Evolutionary conservation across 2,888 invertebrate genomes (phyloP), one percentile per base, ranked within the genome.

Genomic region (Malthinus flaveolus): DNA sequence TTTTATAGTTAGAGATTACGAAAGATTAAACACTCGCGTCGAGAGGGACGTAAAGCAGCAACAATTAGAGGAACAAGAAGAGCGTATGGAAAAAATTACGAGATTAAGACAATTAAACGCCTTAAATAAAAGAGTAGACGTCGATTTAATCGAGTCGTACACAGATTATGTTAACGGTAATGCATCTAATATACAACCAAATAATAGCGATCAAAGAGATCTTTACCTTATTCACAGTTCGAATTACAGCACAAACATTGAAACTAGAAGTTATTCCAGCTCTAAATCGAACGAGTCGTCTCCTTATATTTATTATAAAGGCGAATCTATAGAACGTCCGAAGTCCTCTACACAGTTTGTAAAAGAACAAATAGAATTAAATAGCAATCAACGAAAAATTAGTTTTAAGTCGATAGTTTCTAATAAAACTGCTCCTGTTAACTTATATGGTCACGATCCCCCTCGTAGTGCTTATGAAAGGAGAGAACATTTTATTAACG

Each of bases 1-100:
- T 69, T 85, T 85, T 59, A 86, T 92, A n/a, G 81, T 84, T 3
- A 79, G 71, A n/a, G 82, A 88, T 63, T 90, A 86, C 73, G 82
- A 83, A 9, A 81, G 81, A 51, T 80, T 91, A 37, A 85, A 88
- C 65, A 71, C 82, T 47, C 81, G 91, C 56, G 89, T 91, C 0
- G 83, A 80, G 55, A 65, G 67, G 73, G 83, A 91, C 80, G 73
- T 86, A 76, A 76, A 82, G 73, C 78, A 83, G 74, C 83, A 86
- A 77, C 66, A 86, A 80, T 67, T 75, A 76, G 69, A 82, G 75
- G 79, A 83, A 78, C 72, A 79, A 76, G 69, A 80, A 77, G 76
- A 80, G 74, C 68, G 78, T 46, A 33, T 68, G 13, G 72, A 73
- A 51, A 76, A 73, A 64, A 69, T 77, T 1, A 67, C 72, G 52